Base-by-base conservation (phyloP, 1,140 invertebrate species). In the Galleria mellonella region DNA sequence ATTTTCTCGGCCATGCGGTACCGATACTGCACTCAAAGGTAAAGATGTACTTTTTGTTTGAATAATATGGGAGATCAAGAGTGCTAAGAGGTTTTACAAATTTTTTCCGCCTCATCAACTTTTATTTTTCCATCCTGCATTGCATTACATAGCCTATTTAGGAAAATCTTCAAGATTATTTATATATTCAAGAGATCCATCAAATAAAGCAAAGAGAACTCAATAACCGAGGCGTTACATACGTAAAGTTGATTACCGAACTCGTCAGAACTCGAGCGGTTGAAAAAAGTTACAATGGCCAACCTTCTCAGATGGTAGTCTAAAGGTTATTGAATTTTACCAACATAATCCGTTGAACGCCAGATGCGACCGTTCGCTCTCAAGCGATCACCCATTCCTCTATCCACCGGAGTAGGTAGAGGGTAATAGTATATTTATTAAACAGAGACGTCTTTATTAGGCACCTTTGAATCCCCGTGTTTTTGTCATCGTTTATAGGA, bases 241-340 rank as follows among this genome's bases (percentile, higher is more conserved):
- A 11, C 55, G 47, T 36, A 63, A 65, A 67, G 49, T 67, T 67
- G 60, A 60, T 62, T 57, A 58, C 53, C 44, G 28, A 55, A 63
- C 44, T 58, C 51, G 11, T 37, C 30, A 13, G 10, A 45, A 43
- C 14, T 44, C 32, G 10, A 3, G 39, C 13, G 13, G 15, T 27
- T 31, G 47, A 56, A 68, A 73, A 75, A 72, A 69, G 46, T 67
- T 62, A 50, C 53, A 61, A 59, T 57, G 51, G 38, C 11, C 11
- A n/a, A 49, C 59, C 40, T 62, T 43, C 65, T 56, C 75, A 79
- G 75, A 62, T 79, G 75, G 55, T 50, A 35, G 35, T 62, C 51
- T 43, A 55, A 55, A 68, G 64, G 72, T 74, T 74, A 76, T 79
- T 71, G 71, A 76, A 76, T 79, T 79, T 62, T 52, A 62, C 58